Evolutionary conservation across 2,888 invertebrate genomes (phyloP), one percentile per base, ranked within the genome.

Genomic region (Dicyrtoma fusca): DNA sequence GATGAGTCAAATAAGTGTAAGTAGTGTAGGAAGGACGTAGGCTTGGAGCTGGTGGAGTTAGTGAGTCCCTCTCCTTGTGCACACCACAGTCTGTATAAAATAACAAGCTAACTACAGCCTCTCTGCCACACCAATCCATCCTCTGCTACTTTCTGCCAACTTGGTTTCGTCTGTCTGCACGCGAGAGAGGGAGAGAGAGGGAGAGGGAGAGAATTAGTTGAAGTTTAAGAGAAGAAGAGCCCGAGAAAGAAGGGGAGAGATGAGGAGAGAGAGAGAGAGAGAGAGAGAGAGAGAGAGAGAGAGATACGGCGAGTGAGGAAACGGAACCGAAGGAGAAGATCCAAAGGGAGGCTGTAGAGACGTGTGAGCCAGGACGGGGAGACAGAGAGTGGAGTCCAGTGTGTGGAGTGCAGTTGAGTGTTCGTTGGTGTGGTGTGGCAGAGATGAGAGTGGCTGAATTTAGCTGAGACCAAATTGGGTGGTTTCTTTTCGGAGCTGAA

Each of bases 381-480:
- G 55, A 23, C 23, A 21, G 55, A 21, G 55, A 55, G 59, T n/a
- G 49, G 49, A 34, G 34, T 3, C 4, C 4, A 34, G 34, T 34
- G n/a, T n/a, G n/a, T n/a, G n/a, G n/a, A 34, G 34, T 3, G 34
- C 4, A 34, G 34, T 34, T 34, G 34, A 34, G 34, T 34, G 34
- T 34, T 34, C 34, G 4, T 34, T 8, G 3, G 34, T 5, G 34
- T 34, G 34, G 34, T 34, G 34, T 34, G 34, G 34, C 8, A 49
- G 61, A 64, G 49, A 57, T 55, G 68, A 57, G 45, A 47, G 47
- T 44, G 57, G 68, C 68, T 68, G 68, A 71, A 71, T 63, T 63
- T 63, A 71, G 71, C 63, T 71, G 71, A 71, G 63, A 71, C 71
- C 63, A 71, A 71, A 71, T 71, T 44, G 63, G 62, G 44, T 42